Conservation (phyloP, 2,113 vertebrate genomes). For the Prochilodus magdalenae region DNA sequence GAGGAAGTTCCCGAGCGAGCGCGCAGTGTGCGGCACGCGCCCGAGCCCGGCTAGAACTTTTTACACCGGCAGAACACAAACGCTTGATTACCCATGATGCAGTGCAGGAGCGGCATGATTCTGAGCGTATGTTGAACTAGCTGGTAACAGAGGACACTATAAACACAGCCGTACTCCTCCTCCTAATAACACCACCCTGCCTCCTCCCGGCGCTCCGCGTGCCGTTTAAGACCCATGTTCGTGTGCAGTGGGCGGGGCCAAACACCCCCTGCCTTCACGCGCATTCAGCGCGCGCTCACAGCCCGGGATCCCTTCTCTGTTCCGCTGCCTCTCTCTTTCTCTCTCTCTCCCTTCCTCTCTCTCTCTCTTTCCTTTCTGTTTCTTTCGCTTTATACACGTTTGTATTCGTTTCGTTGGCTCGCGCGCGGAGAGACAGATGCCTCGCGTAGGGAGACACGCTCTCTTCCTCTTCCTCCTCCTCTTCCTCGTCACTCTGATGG, state of each 20-base stretch:
- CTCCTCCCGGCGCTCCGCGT: too few species aligned
- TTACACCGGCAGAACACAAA: too few species aligned
- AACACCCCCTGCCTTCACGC: neutral
- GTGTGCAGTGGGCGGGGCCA: neutral
- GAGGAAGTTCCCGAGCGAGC: neutral
- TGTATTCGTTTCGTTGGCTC: neutral
- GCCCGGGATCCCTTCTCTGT: neutral
- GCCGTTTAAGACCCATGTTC: neutral
- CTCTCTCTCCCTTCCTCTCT: neutral
- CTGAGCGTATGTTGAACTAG: too few species aligned
- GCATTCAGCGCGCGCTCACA: neutral
- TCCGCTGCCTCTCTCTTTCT: neutral
- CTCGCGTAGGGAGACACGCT: conserved; percentile 60
- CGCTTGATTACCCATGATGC: too few species aligned
- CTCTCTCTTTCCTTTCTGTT: neutral
- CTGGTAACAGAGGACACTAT: too few species aligned
- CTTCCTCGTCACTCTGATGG: conserved; percentile 47
- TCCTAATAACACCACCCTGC: too few species aligned
- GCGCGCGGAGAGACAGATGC: conserved; percentile 58
- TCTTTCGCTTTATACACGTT: neutral
- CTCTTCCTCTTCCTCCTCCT: conserved; percentile 66
- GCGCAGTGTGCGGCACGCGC: too few species aligned
- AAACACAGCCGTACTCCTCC: too few species aligned
- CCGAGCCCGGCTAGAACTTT: too few species aligned
- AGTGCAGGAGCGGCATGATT: too few species aligned